phyloP scores from a whole-genome alignment of 1,140 invertebrate species.

The Muscidifurax raptorellus region DNA sequence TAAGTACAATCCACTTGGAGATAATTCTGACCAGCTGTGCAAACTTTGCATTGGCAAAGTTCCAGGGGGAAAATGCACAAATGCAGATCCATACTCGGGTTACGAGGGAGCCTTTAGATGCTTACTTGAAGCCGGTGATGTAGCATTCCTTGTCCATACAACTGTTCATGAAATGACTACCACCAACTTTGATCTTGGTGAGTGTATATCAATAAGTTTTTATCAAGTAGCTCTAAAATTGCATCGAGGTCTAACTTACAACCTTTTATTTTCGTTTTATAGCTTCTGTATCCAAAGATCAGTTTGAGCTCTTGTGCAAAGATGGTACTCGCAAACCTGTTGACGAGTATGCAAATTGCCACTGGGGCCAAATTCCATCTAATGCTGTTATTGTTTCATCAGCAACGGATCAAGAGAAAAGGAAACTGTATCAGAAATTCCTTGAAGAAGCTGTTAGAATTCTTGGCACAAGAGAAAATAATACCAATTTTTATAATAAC shows the following conservation, averaged over 20 bases:
- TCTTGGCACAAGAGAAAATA: conserved; percentile 64
- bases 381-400: conserved; percentile 92
- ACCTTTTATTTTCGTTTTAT: conserved; percentile 23
- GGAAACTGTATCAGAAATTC: conserved; percentile 78
- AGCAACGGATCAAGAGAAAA: conserved; percentile 79
- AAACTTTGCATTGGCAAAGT: conserved; percentile 88
- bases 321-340: conserved; percentile 85
- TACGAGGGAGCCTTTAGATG: conserved; percentile 94
- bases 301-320: conserved; percentile 91
- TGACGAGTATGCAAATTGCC: conserved; percentile 86
- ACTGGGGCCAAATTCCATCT: conserved; percentile 91
- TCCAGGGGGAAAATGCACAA: conserved; percentile 87
- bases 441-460: conserved; percentile 76
- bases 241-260: too few relatives aligned
- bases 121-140: conserved; percentile 89
- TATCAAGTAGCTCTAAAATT: conserved; percentile 33
- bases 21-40: conserved; percentile 89
- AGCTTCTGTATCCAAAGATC: conserved; percentile 73
- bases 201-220: conserved; percentile 54
- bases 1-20: conserved; percentile 95
- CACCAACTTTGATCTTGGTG: conserved; percentile 77
- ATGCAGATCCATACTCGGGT: conserved; percentile 91
- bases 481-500: conserved; percentile 45
- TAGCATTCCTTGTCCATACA: conserved; percentile 94
- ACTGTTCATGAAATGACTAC: conserved; percentile 85